Base-by-base conservation (phyloP, 2,888 invertebrate species). In the Phragmatobia fuliginosa region DNA sequence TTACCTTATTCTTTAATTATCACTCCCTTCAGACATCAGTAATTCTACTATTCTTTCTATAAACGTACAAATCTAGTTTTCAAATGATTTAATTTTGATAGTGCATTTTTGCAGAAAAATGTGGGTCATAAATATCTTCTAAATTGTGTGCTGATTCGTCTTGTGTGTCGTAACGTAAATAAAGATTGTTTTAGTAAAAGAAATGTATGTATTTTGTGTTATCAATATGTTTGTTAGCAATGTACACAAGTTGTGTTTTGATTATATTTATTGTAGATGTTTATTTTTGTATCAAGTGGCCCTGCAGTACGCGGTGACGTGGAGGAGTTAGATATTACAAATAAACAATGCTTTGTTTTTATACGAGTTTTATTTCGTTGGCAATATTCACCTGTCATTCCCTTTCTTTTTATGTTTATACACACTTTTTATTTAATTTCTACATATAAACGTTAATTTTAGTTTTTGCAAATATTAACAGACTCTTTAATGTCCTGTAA, bases 241-340 rank as follows among this genome's bases (percentile, higher is more conserved):
- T 56, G 73, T 65, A 32, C 68, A 60, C 31, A 61, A 68, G 67
- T 63, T 65, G 45, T 36, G 77, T 72, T 59, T 72, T 74, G 62
- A 77, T 83, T 88, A 87, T 93, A 92, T 93, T 93, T 93, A 94
- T 93, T 93, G 85, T 91, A 93, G 92, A 93, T 92, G 92, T 94
- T 94, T 94, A 94, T 94, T 94, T 93, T 93, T 94, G 81, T 93
- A 92, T 86, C 88, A 85, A 79, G 81, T 82, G 82, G 88, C 88
- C 88, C 90, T 85, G 81, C 83, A 87, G 88, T 83, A 88, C 83
- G 84, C 88, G 81, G 91, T 92, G 67, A 72, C 79, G 72, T 69
- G 66, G 65, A 79, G 70, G 70, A 60, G 75, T 75, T 81, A 81
- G 79, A 62, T 79, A 81, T 81, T 79, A 81, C 75, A 73, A 81